phyloP scores from a whole-genome alignment of 2,113 vertebrate genomes.

The Pteropus alecto region DNA sequence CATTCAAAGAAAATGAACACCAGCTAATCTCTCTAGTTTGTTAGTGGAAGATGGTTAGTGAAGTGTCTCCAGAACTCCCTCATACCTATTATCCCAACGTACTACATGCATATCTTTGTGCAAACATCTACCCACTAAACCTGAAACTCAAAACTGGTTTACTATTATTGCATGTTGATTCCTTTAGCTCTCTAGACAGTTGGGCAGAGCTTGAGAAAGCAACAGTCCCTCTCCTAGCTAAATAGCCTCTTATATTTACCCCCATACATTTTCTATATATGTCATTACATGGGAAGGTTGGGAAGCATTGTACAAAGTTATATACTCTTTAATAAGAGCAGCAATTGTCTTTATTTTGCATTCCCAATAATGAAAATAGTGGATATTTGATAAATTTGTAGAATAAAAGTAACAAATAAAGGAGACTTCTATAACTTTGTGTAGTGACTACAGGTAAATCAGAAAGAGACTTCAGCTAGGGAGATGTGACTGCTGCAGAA shows the following conservation, averaged over 20 bases:
- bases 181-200: neutral
- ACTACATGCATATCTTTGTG: neutral
- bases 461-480: neutral
- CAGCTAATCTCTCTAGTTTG: neutral
- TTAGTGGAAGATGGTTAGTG: neutral
- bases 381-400: neutral
- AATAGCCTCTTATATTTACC: neutral
- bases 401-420: constrained; percentile 8
- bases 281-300: neutral
- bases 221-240: neutral
- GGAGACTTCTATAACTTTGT: neutral
- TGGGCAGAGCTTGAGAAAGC: neutral
- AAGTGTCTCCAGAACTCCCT: neutral
- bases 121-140: neutral
- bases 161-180: neutral
- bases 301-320: neutral
- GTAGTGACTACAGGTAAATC: neutral
- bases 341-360: neutral
- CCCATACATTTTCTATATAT: neutral
- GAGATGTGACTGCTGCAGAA: neutral
- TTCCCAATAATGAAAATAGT: neutral
- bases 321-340: neutral
- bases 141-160: neutral
- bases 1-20: neutral
- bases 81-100: neutral